phyloP scores from a whole-genome alignment of 2,797 vertebrate genomes.

The Vipera ursinii region DNA sequence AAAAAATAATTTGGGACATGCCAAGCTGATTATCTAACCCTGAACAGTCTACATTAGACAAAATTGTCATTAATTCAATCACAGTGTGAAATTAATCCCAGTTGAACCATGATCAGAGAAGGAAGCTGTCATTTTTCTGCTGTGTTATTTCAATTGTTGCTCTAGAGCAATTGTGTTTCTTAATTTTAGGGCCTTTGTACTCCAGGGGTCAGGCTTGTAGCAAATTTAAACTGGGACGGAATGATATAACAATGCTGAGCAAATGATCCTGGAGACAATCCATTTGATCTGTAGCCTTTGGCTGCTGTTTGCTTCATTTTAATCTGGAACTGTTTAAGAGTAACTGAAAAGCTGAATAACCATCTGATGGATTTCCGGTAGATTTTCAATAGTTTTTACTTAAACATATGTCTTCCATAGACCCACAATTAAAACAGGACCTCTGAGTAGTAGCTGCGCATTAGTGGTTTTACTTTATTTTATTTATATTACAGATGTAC shows the following conservation, averaged over 20 bases:
- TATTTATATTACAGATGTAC: not conserved
- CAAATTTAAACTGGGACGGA: not conserved
- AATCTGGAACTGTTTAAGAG: slow-evolving; percentile 22
- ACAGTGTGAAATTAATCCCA: not conserved
- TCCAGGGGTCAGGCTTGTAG: not conserved
- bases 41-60: not conserved
- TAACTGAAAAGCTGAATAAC: slow-evolving; percentile 16
- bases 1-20: not conserved
- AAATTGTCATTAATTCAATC: too few species aligned
- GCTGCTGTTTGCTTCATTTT: not conserved
- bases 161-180: not conserved
- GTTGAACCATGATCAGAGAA: not conserved
- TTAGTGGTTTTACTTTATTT: slow-evolving; percentile 17
- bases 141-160: not conserved
- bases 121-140: not conserved
- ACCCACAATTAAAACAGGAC: slow-evolving; percentile 6
- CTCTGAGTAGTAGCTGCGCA: not conserved
- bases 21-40: not conserved
- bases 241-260: not conserved
- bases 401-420: slow-evolving; percentile 7
- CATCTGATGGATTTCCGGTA: slow-evolving; percentile 16
- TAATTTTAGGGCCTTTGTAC: not conserved
- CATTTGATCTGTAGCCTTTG: slow-evolving; percentile 8
- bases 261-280: not conserved
- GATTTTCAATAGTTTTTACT: slow-evolving; percentile 14